Evolutionary conservation across 2,888 invertebrate genomes (phyloP), one percentile per base, ranked within the genome.

Genomic region (Tiphia femorata): DNA sequence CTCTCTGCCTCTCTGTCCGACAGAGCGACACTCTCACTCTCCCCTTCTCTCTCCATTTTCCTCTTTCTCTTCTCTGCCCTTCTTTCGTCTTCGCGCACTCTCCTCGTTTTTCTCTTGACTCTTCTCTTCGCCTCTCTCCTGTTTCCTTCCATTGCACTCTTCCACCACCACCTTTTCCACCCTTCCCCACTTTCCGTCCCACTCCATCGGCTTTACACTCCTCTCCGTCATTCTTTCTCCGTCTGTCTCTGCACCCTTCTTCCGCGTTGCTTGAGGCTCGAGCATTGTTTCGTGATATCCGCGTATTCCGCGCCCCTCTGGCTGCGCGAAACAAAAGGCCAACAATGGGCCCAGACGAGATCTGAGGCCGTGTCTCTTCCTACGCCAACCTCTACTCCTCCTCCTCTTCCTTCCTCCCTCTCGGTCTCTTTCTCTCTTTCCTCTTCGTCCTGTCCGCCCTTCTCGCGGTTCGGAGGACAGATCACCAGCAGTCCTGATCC

Each of bases 271-370:
- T 74, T 69, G 70, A 72, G 75, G 72, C 75, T 69, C 63, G 64
- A 49, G 73, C 64, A 75, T 76, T 75, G 75, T 76, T 70, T 73
- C 63, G 62, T 60, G 72, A 71, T 72, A 72, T 73, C 66, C 70
- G 49, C 55, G 55, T 58, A 29, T 55, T 33, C 25, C 53, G 60
- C 61, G 65, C 70, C 59, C 64, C 33, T 62, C 66, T 57, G 54
- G 51, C 50, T 54, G 53, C 30, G 49, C 55, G 68, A 66, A 30
- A 35, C 47, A 48, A 37, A 35, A 37, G 29, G 30, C 37, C 47
- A 37, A 30, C 37, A 48, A 49, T 48, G 27, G 57, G 43, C 47
- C 58, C 64, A 63, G 63, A 64, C 64, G 51, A 63, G 64, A 64
- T 64, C 54, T 63, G 60, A 37, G n/a, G 54, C 53, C 63, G 53